Conservation (phyloP, 2,797 vertebrate species). For the Heteromormyrus szaboi region DNA sequence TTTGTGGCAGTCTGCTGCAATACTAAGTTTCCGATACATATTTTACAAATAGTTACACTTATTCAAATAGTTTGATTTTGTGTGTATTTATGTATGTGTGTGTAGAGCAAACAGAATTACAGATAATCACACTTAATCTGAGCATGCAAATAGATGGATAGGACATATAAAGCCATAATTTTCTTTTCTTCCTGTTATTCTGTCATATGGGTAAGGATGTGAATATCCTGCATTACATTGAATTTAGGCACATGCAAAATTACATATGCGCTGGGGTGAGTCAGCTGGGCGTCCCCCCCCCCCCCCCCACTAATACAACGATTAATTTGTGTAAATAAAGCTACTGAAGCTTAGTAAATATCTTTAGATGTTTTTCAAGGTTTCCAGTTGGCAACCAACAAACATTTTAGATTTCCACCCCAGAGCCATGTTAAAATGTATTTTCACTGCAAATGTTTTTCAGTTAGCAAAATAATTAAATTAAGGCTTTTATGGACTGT, state of each 20-base stretch:
- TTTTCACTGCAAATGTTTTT: background rate
- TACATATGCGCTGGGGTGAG: background rate
- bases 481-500: background rate
- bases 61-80: background rate
- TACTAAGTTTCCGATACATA: background rate
- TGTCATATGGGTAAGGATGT: background rate
- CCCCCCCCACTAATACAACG: background rate
- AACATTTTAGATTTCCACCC: background rate
- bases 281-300: background rate
- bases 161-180: background rate
- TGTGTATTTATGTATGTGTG: background rate
- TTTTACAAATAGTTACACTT: background rate
- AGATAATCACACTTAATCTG: background rate
- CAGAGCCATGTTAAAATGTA: background rate
- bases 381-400: background rate
- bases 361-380: slow-evolving; percentile 9
- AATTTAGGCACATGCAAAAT: background rate
- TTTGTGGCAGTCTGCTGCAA: background rate
- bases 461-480: background rate
- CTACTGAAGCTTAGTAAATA: background rate
- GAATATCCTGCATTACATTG: background rate
- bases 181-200: background rate
- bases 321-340: slow-evolving; percentile 1
- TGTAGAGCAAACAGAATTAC: background rate
- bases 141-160: background rate